These are phyloP conservation scores for Lottia gigantea DNA, from an alignment of 2,888 invertebrate species.

Conservation along the genomic window DNA sequence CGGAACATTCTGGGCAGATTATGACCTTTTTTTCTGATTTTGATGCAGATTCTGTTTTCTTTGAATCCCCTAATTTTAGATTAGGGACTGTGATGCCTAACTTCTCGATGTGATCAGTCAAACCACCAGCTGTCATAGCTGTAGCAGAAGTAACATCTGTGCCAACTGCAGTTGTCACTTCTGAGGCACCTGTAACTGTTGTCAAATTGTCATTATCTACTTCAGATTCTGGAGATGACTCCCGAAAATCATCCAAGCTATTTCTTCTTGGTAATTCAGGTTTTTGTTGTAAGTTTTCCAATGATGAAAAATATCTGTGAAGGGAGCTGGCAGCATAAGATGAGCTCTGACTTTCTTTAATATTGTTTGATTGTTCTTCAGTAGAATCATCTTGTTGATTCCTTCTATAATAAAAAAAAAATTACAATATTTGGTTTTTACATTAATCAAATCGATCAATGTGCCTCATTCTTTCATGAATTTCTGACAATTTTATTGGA, in stretches of 20 bases:
- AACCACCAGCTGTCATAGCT: conserved; percentile 48
- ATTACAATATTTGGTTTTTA: no score
- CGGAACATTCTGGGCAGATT: conserved; percentile 55
- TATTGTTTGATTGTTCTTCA: conserved; percentile 34
- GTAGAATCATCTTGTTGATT: conserved; percentile 40
- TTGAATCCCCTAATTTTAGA: conserved; percentile 28
- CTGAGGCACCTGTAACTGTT: conserved; percentile 26
- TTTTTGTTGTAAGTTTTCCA: conserved; percentile 37
- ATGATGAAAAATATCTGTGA: conserved; percentile 50
- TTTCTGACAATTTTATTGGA: no score
- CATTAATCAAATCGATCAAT: no score
- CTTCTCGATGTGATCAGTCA: conserved; percentile 51
- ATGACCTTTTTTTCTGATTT: conserved; percentile 39
- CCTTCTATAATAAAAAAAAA: conserved; percentile 27
- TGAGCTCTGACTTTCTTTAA: conserved; percentile 30
- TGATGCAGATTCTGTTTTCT: conserved; percentile 15
- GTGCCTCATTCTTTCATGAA: no score
- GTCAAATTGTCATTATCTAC: conserved; percentile 18
- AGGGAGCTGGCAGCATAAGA: conserved; percentile 47
- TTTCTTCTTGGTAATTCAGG: background rate
- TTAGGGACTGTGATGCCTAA: conserved; percentile 50
- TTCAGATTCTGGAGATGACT: conserved; percentile 11
- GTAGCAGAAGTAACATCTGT: conserved; percentile 37
- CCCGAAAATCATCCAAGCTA: conserved; percentile 12
- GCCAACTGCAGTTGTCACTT: conserved; percentile 39